Base-by-base conservation (phyloP, 2,888 invertebrate species). In the Hirtodrosophila cameraria region DNA sequence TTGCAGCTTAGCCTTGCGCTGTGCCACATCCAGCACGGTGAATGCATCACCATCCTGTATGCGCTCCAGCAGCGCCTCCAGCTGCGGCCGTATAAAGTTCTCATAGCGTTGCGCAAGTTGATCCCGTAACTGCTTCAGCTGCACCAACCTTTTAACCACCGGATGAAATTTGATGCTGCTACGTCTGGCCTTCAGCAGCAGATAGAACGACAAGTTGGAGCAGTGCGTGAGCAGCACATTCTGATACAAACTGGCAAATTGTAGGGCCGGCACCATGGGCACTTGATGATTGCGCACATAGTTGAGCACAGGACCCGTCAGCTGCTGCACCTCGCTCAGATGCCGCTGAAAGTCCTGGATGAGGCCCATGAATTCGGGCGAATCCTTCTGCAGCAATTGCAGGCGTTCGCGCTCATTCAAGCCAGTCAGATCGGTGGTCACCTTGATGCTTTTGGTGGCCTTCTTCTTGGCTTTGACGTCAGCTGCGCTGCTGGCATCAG, bases 181-280 rank as follows among this genome's bases (percentile, higher is more conserved):
- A 79, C 94, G 94, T 86, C 94, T 94, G 50, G 95, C 93, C 92
- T 97, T 97, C 11, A 98, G 90, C 75, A 96, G 92, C 74, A 98
- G 90, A 90, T 97, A 98, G 91, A 96, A 97, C 42, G 94, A 93
- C 30, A 98, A 94, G 89, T 98, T 97, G 15, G 94, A 94, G 77
- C 95, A 95, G 88, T 98, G 98, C 88, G 97, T 97, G 87, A 93
- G 93, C 73, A 94, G 92, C 27, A 95, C 90, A 72, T 94, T 92
- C 88, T 94, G 94, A 86, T 95, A 94, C 7, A 94, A 93, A 88
- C 93, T 92, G 1, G 97, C 92, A 90, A 95, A 97, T 69, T 94
- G 92, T 6, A 94, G 92, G 7, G 94, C 94, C 5, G 93, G 91
- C 82, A 94, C 94, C 87, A 94, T 93, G 57, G 93, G 92, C n/a